Conservation (phyloP, 2,888 invertebrate genomes). For the Cephus nigrinus region DNA sequence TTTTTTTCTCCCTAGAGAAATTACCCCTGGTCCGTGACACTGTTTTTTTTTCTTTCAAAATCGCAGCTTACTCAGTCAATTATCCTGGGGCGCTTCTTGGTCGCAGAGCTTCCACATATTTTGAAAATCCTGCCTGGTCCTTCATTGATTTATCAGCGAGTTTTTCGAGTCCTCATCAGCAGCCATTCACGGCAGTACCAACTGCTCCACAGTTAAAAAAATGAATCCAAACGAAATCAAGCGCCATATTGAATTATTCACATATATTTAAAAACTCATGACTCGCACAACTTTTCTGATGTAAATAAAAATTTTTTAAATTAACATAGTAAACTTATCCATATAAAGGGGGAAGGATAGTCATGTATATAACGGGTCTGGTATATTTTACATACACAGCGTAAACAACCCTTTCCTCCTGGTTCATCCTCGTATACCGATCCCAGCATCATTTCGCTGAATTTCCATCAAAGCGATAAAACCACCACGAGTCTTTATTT, state of each 20-base stretch:
- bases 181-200: not conserved
- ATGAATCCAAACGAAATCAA: not conserved
- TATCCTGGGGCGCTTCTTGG: slow-evolving; percentile 18
- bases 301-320: not conserved
- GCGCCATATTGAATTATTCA: not conserved
- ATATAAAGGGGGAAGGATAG: not conserved
- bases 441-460: not conserved
- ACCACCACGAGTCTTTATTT: not conserved
- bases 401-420: not conserved
- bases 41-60: not conserved
- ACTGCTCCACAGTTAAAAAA: not conserved
- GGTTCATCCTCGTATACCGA: not conserved
- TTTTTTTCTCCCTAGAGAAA: not conserved
- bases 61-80: slow-evolving; percentile 31
- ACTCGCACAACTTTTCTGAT: not conserved
- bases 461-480: not conserved
- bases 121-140: not conserved
- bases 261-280: not conserved
- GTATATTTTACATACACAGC: not conserved
- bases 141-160: not conserved
- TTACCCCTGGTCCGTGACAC: not conserved
- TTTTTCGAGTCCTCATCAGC: not conserved
- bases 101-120: not conserved
- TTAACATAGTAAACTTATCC: not conserved
- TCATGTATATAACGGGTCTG: not conserved